Percentiles rank a stretch among this genome's conserved stretches.
Conservation (phyloP, 2,113 vertebrate species). For the Pelusios castaneus region DNA sequence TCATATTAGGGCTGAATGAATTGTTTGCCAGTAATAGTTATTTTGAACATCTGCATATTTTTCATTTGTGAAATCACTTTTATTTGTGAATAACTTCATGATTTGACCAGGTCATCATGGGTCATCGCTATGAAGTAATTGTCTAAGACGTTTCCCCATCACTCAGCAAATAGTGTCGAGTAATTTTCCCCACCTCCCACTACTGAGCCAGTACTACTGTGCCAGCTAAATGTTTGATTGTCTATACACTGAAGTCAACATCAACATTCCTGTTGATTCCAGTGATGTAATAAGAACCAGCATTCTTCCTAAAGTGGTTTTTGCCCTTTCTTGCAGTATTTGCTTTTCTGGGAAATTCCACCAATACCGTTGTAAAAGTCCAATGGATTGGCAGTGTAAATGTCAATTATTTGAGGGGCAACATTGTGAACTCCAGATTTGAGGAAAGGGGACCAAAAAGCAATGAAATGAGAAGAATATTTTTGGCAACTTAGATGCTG, state of each 20-base stretch:
- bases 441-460: accelerated
- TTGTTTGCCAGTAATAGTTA: not conserved
- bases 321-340: accelerated
- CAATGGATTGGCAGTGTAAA: accelerated
- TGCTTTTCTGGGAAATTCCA: not conserved
- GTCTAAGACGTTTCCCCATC: not conserved
- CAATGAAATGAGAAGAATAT: not conserved
- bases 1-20: too few species aligned
- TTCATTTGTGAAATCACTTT: not conserved
- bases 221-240: accelerated
- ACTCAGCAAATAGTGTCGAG: not conserved
- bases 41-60: not conserved
- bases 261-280: accelerated
- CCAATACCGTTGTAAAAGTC: not conserved
- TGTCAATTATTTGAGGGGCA: not conserved
- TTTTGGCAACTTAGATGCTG: not conserved
- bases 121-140: not conserved
- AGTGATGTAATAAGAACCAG: accelerated
- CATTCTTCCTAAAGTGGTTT: accelerated
- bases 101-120: not conserved
- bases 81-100: not conserved
- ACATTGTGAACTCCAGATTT: not conserved
- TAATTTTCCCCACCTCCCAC: not conserved
- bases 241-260: accelerated
- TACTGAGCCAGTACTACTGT: not conserved